Conservation (phyloP, 92 coral and sea anemone genomes). For the Porites rus region DNA sequence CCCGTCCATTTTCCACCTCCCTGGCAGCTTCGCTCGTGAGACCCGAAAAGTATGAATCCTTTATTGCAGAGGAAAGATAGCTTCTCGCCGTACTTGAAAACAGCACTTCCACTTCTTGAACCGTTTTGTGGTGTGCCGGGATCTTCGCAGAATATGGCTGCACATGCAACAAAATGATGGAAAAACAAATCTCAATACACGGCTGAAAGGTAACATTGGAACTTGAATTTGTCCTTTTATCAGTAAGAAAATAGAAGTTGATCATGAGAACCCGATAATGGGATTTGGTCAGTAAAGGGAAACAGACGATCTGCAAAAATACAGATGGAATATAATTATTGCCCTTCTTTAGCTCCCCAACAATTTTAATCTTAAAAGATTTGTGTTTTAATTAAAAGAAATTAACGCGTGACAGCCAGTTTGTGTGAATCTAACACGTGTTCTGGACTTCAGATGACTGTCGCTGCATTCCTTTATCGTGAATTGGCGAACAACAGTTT, state of each 20-base stretch:
- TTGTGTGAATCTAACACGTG: too few relatives aligned
- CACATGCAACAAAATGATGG: neutral
- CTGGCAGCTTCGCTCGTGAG: constrained; percentile 71
- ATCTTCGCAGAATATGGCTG: constrained; percentile 50
- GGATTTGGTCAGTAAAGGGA: too few relatives aligned
- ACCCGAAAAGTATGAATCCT: constrained; percentile 79
- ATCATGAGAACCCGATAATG: too few relatives aligned
- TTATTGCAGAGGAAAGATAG: constrained; percentile 65
- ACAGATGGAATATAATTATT: too few relatives aligned
- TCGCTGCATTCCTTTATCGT: too few relatives aligned
- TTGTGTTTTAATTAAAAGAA: too few relatives aligned
- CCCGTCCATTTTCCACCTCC: constrained; percentile 83
- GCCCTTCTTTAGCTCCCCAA: too few relatives aligned
- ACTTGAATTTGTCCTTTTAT: neutral
- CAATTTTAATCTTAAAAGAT: too few relatives aligned
- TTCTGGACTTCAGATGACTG: too few relatives aligned
- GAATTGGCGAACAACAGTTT: too few relatives aligned
- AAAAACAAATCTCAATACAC: neutral
- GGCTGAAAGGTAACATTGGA: neutral
- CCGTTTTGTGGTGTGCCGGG: constrained; percentile 69
- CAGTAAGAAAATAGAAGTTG: neutral
- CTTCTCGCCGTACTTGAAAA: constrained; percentile 17
- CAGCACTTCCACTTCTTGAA: constrained; percentile 32
- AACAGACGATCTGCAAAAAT: too few relatives aligned
- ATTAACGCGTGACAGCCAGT: too few relatives aligned